These are phyloP conservation scores for Rhyacichthys aspro DNA, from an alignment of 2,797 vertebrate species.

Conservation along the genomic window DNA sequence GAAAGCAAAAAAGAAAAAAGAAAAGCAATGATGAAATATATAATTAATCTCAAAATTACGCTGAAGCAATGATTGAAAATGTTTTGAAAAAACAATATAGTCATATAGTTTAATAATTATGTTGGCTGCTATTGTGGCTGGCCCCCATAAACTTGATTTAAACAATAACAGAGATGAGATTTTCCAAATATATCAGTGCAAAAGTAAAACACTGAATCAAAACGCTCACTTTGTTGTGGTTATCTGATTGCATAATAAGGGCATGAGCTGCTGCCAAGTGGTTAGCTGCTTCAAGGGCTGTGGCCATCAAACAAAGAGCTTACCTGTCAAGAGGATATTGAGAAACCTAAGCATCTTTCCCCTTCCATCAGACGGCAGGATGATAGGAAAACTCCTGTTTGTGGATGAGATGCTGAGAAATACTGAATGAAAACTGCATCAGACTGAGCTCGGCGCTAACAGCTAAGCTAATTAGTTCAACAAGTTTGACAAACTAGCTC, in stretches of 20 bases:
- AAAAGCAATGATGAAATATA: not conserved
- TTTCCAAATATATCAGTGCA: too few species aligned
- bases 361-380: constrained; percentile 58
- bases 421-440: constrained; percentile 14
- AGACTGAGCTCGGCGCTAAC: constrained; percentile 34
- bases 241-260: constrained; percentile 34
- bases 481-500: not conserved
- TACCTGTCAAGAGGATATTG: constrained; percentile 64
- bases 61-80: too few species aligned
- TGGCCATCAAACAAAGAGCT: not conserved
- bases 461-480: constrained; percentile 40
- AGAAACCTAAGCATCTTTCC: constrained; percentile 68
- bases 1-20: not conserved
- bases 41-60: too few species aligned
- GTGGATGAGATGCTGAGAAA: constrained; percentile 29
- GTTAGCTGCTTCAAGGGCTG: not conserved
- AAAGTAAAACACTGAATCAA: too few species aligned
- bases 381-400: constrained; percentile 19
- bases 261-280: not conserved
- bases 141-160: too few species aligned
- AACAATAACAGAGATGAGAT: too few species aligned
- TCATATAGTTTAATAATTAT: too few species aligned
- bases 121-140: too few species aligned
- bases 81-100: too few species aligned
- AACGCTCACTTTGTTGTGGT: not conserved